phyloP scores from a whole-genome alignment of 1,140 invertebrate genomes.

The Acromyrmex echinatior region DNA sequence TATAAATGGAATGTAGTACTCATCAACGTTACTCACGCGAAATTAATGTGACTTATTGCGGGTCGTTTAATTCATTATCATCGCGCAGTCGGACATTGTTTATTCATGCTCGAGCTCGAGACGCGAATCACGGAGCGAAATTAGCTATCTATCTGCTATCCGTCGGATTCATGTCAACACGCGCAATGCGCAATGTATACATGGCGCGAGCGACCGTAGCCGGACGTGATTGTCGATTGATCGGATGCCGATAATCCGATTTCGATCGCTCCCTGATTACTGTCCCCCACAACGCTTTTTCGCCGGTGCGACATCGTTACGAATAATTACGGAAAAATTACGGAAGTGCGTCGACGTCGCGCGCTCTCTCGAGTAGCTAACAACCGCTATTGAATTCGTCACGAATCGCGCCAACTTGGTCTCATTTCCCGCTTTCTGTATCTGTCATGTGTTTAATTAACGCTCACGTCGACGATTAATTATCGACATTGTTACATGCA shows the following conservation, averaged over 20 bases:
- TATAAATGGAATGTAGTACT: background rate
- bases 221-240: slow-evolving; percentile 60
- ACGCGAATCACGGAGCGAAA: slow-evolving; percentile 56
- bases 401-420: slow-evolving; percentile 28
- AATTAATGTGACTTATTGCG: slow-evolving; percentile 23
- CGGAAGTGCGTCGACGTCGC: slow-evolving; percentile 15
- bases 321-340: slow-evolving; percentile 38
- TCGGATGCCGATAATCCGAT: slow-evolving; percentile 57
- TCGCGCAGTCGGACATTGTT: slow-evolving; percentile 24
- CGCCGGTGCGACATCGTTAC: slow-evolving; percentile 19
- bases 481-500: slow-evolving; percentile 19
- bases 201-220: slow-evolving; percentile 35
- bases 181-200: slow-evolving; percentile 50
- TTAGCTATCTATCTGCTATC: slow-evolving; percentile 58
- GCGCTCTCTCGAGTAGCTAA: slow-evolving; percentile 14
- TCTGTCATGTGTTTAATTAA: slow-evolving; percentile 60
- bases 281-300: slow-evolving; percentile 6
- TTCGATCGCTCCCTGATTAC: slow-evolving; percentile 53
- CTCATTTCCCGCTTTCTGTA: slow-evolving; percentile 36
- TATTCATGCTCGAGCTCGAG: slow-evolving; percentile 42
- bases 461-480: slow-evolving; percentile 31
- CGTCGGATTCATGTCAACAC: slow-evolving; percentile 54
- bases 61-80: slow-evolving; percentile 23
- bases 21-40: background rate
- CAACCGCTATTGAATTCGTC: slow-evolving; percentile 28